phyloP scores from a whole-genome alignment of 1,140 invertebrate genomes.

The Dinoponera quadriceps region DNA sequence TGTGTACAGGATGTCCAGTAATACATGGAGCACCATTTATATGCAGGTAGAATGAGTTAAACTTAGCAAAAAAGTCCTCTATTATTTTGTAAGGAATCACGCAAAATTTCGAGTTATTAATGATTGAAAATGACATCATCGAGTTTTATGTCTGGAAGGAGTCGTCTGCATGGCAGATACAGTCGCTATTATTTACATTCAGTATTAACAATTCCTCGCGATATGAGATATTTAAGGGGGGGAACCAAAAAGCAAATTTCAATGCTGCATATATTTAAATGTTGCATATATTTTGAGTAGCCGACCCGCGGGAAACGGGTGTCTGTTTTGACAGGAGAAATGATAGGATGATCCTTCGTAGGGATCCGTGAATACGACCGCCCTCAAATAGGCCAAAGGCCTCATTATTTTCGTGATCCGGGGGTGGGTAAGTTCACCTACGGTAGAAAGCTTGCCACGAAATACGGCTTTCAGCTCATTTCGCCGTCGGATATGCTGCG shows the following conservation, averaged over 20 bases:
- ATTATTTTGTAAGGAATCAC: too few relatives aligned
- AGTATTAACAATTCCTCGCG: constrained; percentile 32
- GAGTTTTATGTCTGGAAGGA: too few relatives aligned
- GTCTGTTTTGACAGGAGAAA: constrained; percentile 25
- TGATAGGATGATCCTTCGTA: constrained; percentile 22
- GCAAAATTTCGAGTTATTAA: too few relatives aligned
- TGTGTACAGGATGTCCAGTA: too few relatives aligned
- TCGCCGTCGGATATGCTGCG: constrained; percentile 67
- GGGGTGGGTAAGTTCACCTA: constrained; percentile 70
- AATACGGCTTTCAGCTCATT: constrained; percentile 65
- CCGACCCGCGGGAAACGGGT: constrained; percentile 34
- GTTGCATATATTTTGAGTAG: too few relatives aligned
- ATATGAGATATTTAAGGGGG: constrained; percentile 2
- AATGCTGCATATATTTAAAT: too few relatives aligned
- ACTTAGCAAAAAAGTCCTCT: too few relatives aligned
- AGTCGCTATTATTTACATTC: neutral
- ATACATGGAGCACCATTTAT: too few relatives aligned
- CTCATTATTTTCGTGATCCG: constrained; percentile 75
- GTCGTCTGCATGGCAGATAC: neutral
- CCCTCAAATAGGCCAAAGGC: constrained; percentile 41
- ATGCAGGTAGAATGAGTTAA: too few relatives aligned
- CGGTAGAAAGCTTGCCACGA: constrained; percentile 59
- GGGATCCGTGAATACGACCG: constrained; percentile 20
- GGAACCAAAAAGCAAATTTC: constrained; percentile 8
- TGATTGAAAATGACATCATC: too few relatives aligned